A percentile compares a stretch with the other conserved stretches of the same genome.
These are phyloP conservation scores for Mus pahari DNA, from an alignment of 2,113 vertebrate genomes.

Conservation along the genomic window DNA sequence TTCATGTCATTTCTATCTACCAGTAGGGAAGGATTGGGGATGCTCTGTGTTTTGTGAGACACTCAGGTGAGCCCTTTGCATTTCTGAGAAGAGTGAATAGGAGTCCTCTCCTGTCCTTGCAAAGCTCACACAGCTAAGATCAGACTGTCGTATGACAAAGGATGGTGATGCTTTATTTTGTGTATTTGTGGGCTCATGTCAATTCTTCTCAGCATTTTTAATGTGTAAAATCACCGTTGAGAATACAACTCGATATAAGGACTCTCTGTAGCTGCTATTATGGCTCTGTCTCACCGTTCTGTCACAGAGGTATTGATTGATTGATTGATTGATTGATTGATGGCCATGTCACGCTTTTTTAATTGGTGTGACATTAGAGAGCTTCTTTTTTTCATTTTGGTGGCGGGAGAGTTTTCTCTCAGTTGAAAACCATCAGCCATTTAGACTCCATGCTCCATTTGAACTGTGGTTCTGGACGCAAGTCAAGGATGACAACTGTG, in stretches of 20 bases:
- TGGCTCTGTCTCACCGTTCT: background rate
- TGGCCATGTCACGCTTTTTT: slow-evolving; percentile 74
- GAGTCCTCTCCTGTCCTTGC: background rate
- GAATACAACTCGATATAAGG: slow-evolving; percentile 3
- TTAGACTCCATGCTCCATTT: slow-evolving; percentile 81
- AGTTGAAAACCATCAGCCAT: slow-evolving; percentile 83
- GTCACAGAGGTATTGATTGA: slow-evolving; percentile 20
- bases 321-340: slow-evolving; percentile 8
- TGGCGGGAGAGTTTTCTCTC: slow-evolving; percentile 74
- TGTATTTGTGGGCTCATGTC: background rate
- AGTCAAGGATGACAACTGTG: slow-evolving; percentile 82
- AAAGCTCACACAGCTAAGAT: background rate
- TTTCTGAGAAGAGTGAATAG: background rate
- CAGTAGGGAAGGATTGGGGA: background rate
- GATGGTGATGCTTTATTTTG: background rate
- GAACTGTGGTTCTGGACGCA: slow-evolving; percentile 80
- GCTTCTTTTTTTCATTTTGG: slow-evolving; percentile 78
- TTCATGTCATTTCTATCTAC: background rate
- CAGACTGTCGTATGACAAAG: background rate
- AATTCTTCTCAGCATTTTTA: slow-evolving; percentile 16
- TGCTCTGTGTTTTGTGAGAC: background rate
- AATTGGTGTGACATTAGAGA: slow-evolving; percentile 69
- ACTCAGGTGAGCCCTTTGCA: background rate
- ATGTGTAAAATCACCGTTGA: slow-evolving; percentile 22
- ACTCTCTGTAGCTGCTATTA: background rate